Base-by-base conservation (phyloP, 2,888 invertebrate species). In the Ernsta delagoae region DNA sequence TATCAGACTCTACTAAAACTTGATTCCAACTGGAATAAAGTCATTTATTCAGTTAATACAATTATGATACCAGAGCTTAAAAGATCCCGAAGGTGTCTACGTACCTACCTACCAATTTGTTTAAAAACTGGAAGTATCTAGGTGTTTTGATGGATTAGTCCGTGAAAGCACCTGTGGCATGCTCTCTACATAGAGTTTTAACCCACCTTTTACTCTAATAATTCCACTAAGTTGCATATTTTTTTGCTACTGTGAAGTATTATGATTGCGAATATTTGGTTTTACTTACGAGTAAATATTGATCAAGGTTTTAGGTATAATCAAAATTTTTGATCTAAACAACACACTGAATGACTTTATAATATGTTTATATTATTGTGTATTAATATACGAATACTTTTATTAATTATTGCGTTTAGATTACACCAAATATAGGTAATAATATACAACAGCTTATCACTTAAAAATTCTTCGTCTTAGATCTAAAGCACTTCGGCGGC, bases 71-170 rank as follows among this genome's bases (percentile, higher is more conserved):
- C 4, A 9, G n/a, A 57, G 16, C 11, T 5, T n/a, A 41, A 63
- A 54, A 36, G 6, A 54, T 24, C 24, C 39, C 16, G 4, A 16
- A 56, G 31, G 34, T 8, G 9, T 53, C 8, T 2, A 24, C 24
- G 24, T 24, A 24, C 24, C 24, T 24, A 24, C 3, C 24, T 24
- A n/a, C n/a, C n/a, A n/a, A 24, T 24, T 41, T 11, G 16, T 11
- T 41, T 11, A 53, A 54, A 45, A 63, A 54, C 62, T 63, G 36
- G 50, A 62, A 62, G 34, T 41, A 34, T 24, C 53, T 39, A 63
- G 63, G 63, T 54, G 63, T 39, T 48, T 41, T 11, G 54, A 54
- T 43, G 53, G 41, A 54, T 63, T 63, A 54, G 54, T 31, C 54
- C 41, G 4, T 3, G 24, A 12, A 1, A 54, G n/a, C 63, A 63